Evolutionary conservation across 2,888 invertebrate species (phyloP), one percentile per base, ranked within the genome.

Genomic region (Caenorhabditis wallacei): DNA sequence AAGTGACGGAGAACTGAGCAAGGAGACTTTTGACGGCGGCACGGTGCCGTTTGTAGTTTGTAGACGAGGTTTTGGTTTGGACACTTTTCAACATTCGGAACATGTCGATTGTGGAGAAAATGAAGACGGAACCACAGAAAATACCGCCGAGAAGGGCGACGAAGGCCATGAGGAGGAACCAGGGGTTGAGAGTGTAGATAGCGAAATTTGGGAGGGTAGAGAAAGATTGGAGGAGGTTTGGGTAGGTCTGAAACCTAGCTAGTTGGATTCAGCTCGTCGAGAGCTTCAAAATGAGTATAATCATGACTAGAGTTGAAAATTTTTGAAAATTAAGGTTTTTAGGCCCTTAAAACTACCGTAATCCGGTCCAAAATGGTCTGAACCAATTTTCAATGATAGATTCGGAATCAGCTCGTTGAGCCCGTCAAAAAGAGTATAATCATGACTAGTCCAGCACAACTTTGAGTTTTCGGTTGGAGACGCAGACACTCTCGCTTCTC

Each of bases 1-100:
- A 74, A 16, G 74, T 56, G 16, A 61, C 43, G 37, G 74, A 24
- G 26, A 74, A 56, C 26, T 74, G 74, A 30, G 74, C 74, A 2
- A 74, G 10, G 2, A 74, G 56, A 63, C 72, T 72, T 20, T 30
- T 51, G 8, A 72, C 61, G 16, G 72, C 72, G 1, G 72, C 46
- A 16, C 40, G 72, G 40, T 72, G 72, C 7, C 37, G 7, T 40
- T 53, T 51, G 40, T 24, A 72, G 26, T 53, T 61, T 2, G 26
- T 8, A 4, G 48, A 35, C 0, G 72, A 72, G 10, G 63, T 53
- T 37, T 72, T 72, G 5, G 53, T 2, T 40, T 63, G 61, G 2
- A 48, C 63, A 3, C 63, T 51, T 22, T 20, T 30, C 2, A 75
- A 22, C 48, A 75, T 56, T 66, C n/a, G 8, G 24, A 75, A 66